Evolutionary conservation across 2,888 invertebrate species (phyloP).

Genomic region (Lasioglossum morio): DNA sequence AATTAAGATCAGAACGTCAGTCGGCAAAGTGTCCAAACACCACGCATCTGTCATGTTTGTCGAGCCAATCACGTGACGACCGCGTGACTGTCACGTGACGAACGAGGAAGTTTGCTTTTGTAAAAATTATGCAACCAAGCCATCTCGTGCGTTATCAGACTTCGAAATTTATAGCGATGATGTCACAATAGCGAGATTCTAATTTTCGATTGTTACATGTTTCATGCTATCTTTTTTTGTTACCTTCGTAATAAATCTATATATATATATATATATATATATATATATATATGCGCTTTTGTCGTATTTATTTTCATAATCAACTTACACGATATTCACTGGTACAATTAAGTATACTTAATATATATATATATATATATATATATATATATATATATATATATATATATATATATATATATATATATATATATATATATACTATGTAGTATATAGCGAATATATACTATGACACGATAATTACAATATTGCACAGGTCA

Average conservation of each 20-base stretch:
- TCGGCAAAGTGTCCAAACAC: constrained; percentile 82
- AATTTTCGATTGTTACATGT: background rate
- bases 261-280: background rate
- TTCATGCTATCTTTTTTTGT: background rate
- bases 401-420: background rate
- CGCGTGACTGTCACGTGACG: background rate
- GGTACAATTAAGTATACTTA: background rate
- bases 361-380: background rate
- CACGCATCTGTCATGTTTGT: constrained; percentile 76
- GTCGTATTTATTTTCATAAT: background rate
- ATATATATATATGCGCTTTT: background rate
- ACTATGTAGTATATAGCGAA: no score
- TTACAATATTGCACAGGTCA: background rate
- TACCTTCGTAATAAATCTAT: background rate
- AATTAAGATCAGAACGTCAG: constrained; percentile 86
- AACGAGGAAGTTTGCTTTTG: no score
- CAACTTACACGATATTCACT: background rate
- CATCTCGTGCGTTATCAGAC: background rate
- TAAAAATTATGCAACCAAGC: background rate
- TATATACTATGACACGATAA: background rate
- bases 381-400: background rate
- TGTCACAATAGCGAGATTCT: background rate
- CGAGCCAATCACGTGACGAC: constrained; percentile 46
- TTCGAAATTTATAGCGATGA: background rate
- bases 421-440: background rate